These are phyloP conservation scores for Corydoras maculifer DNA, from an alignment of 2,113 vertebrate genomes.

Conservation along the genomic window DNA sequence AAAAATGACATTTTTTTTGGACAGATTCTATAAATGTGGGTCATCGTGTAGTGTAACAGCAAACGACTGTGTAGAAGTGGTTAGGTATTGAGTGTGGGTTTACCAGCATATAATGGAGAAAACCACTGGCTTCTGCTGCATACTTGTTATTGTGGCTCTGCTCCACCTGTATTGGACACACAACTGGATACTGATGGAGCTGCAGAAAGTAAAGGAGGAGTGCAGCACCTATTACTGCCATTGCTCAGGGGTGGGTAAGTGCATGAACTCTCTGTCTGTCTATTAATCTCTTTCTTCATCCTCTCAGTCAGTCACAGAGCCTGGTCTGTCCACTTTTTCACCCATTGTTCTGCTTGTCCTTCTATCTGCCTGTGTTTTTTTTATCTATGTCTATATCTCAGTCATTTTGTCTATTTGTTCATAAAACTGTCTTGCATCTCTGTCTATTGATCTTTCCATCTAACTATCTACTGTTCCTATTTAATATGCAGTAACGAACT, in stretches of 20 bases:
- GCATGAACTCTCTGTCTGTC: conserved; percentile 1
- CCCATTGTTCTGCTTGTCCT: background rate
- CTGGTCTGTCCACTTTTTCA: too few relatives aligned
- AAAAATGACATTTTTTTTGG: conserved; percentile 7
- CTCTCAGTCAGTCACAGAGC: too few relatives aligned
- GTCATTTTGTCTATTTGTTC: background rate
- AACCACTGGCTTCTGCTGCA: conserved; percentile 1
- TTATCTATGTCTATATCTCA: background rate
- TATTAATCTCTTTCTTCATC: background rate
- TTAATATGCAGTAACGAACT: background rate
- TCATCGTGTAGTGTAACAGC: background rate
- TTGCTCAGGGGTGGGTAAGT: conserved; percentile 29
- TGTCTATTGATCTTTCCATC: background rate
- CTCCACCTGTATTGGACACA: conserved; percentile 34
- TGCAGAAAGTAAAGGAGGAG: conserved; percentile 21
- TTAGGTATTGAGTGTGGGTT: background rate
- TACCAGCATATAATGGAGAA: conserved; percentile 4
- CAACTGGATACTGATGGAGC: conserved; percentile 26
- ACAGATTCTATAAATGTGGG: conserved; percentile 11
- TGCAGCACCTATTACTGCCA: conserved; percentile 21
- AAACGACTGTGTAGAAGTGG: too few relatives aligned
- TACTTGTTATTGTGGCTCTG: conserved; percentile 31
- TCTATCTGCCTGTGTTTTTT: background rate
- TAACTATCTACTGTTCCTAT: too few relatives aligned
- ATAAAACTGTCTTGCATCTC: background rate